Evolutionary conservation across 2,888 invertebrate species (phyloP), one percentile per base, ranked within the genome.

Genomic region (Argyresthia goedartella): DNA sequence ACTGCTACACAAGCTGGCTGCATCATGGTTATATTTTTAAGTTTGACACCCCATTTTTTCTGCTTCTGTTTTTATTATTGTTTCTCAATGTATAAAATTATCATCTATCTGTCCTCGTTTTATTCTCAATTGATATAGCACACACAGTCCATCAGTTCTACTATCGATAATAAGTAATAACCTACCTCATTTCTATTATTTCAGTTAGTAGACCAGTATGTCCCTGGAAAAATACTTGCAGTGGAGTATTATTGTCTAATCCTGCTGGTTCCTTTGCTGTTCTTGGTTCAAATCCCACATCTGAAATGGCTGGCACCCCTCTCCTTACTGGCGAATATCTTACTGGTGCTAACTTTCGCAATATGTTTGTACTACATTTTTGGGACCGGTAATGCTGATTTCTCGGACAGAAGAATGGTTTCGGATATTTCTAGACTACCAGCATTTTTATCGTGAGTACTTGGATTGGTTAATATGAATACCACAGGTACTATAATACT

Each of bases 311-410:
- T 98, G 53, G 95, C 97, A 0, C 92, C 96, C n/a, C 94, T 97
- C 68, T 97, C 98, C 0, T 84, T 93, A 53, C 69, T 95, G 51
- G 98, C 98, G n/a, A 98, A 98, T 66, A 57, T 93, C 10, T 90
- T 95, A 50, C 92, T 97, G 63, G 81, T 94, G 0, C 74, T 89
- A 3, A 94, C 95, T 0, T 92, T 98, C 59, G 79, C 88, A n/a
- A 91, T 98, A 57, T 95, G 95, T n/a, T 87, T 96, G 47, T 94
- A 94, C 72, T 96, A 93, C 68, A 89, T 96, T 69, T 92, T 96
- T 64, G 88, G 88, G 49, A 88, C 88, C 49, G 70, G 72, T n/a
- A 69, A 70, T 14, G 69, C 86, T 49, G 64, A 72, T 14, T 81
- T 82, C 56, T 67, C 75, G 1, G 88, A 88, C 51, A 89, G 89